phyloP scores from a whole-genome alignment of 2,797 vertebrate species.

The Neosalanx taihuensis region DNA sequence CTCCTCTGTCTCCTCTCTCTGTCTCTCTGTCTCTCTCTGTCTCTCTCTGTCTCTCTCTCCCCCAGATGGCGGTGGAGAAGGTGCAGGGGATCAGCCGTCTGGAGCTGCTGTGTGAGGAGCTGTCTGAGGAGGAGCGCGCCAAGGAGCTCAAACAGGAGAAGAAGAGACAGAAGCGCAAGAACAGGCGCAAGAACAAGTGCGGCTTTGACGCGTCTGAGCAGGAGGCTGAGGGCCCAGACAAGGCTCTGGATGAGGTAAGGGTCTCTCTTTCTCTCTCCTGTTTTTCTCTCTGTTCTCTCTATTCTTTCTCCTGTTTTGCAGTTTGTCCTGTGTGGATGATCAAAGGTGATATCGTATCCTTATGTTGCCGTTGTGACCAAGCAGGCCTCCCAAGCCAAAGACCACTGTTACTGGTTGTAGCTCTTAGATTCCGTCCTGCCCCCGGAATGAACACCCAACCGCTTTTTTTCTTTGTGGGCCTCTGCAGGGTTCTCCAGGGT shows the following conservation, averaged over 20 bases:
- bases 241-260: slow-evolving; percentile 81
- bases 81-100: slow-evolving; percentile 94
- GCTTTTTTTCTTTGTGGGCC: slow-evolving; percentile 18
- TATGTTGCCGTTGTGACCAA: background rate
- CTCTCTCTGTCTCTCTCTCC: background rate
- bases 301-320: background rate
- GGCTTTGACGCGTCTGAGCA: slow-evolving; percentile 81
- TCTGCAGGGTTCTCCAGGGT: slow-evolving; percentile 78
- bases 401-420: background rate
- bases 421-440: background rate
- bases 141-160: slow-evolving; percentile 97
- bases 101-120: slow-evolving; percentile 94
- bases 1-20: too few relatives aligned
- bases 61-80: slow-evolving; percentile 93
- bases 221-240: slow-evolving; percentile 79
- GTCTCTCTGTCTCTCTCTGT: too few relatives aligned
- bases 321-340: background rate
- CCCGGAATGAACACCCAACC: slow-evolving; percentile 1
- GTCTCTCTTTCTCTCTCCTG: background rate
- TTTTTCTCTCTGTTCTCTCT: background rate
- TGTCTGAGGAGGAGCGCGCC: slow-evolving; percentile 93
- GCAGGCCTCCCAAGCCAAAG: too few relatives aligned
- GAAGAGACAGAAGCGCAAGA: slow-evolving; percentile 95
- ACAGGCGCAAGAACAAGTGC: slow-evolving; percentile 95
- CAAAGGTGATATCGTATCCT: background rate